These are phyloP conservation scores for Acinonyx jubatus DNA, from an alignment of 2,113 vertebrate species.

Conservation along the genomic window DNA sequence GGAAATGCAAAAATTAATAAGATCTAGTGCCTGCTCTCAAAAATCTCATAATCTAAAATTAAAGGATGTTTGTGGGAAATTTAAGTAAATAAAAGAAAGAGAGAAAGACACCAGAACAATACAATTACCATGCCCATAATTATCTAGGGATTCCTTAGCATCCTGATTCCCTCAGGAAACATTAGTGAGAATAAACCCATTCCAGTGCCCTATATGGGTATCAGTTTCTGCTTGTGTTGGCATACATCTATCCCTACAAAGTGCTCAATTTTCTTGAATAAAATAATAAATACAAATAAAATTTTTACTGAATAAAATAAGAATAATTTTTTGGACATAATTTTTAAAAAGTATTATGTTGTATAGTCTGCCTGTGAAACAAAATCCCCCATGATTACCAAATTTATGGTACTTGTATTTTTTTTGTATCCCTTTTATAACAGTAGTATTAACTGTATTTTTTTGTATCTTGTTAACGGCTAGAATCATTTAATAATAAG, in stretches of 20 bases:
- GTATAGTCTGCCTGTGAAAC: not conserved
- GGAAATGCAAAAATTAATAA: not conserved
- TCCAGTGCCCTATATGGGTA: not conserved
- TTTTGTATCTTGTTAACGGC: slow-evolving; percentile 19
- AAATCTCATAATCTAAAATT: not conserved
- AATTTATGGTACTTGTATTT: not conserved
- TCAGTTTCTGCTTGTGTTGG: not conserved
- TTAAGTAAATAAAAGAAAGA: not conserved
- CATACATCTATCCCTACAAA: not conserved
- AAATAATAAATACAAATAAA: not conserved
- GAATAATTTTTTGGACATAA: not conserved
- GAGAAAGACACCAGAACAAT: not conserved
- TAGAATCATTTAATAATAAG: slow-evolving; percentile 63
- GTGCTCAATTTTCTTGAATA: not conserved
- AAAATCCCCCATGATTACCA: not conserved
- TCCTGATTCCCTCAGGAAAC: not conserved
- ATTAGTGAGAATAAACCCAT: not conserved
- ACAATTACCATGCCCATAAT: not conserved
- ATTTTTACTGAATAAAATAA: not conserved
- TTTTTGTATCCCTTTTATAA: slow-evolving; percentile 45
- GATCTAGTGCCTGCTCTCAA: not conserved
- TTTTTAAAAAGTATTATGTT: not conserved
- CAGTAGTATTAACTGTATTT: slow-evolving; percentile 15
- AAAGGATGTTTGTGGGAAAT: not conserved
- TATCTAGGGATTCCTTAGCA: not conserved